Evolutionary conservation across 2,797 vertebrate genomes (phyloP), one percentile per base, ranked within the genome.

Genomic region (Leptoclinus maculatus): DNA sequence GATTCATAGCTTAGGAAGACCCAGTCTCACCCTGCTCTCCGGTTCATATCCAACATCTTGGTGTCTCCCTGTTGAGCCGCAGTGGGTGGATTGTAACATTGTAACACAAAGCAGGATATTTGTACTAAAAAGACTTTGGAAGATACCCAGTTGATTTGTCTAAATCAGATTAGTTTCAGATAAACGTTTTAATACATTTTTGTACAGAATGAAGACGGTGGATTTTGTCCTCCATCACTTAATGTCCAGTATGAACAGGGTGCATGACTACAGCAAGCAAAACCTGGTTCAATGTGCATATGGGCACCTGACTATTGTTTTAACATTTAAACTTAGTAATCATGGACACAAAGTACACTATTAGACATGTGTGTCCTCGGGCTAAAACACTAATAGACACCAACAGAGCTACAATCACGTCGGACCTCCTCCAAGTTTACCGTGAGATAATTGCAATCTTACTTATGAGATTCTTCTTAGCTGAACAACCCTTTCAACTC

Each of bases 301-400:
- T 0, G 11, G 23, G 32, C 51, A 43, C 10, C 49, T 45, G 23
- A 6, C 16, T 23, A 36, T n/a, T 49, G 14, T 58, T 51, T 65
- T 78, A 75, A 47, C 3, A 12, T 29, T 29, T 23, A 56, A 38
- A 60, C 27, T 25, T 59, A 14, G 11, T 63, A 41, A 71, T 54
- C 27, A 59, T 54, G 53, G 32, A 43, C 4, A 51, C 32, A 72
- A n/a, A 51, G n/a, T 51, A 11, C 10, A n/a, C 0, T 51, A 23
- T 21, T 11, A 51, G 10, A 51, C 5, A 23, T 25, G 2, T 11
- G 49, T 23, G 2, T 23, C 21, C n/a, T 51, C 21, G 23, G 19
- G 17, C n/a, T 53, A 13, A 25, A 53, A 25, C 49, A 53, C 49
- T 2, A 25, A 12, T 53, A 5, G 49, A 14, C 12, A 4, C 51